These are phyloP conservation scores for Ranitomeya variabilis DNA, from an alignment of 2,113 vertebrate genomes.

Conservation along the genomic window DNA sequence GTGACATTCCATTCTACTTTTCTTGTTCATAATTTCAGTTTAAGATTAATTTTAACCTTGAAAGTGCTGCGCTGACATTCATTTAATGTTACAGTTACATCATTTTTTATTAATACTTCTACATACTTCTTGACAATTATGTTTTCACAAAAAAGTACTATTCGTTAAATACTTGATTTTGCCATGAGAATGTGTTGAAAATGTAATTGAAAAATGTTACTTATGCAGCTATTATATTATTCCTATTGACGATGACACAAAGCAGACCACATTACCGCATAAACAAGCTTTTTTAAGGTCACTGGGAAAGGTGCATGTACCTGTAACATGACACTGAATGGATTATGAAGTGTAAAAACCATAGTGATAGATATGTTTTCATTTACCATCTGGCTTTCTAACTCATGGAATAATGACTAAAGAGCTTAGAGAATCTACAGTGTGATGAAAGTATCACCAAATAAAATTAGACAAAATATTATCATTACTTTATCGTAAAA, in stretches of 20 bases:
- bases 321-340: slow-evolving; percentile 38
- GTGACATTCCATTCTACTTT: too few relatives aligned
- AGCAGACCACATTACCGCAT: slow-evolving; percentile 23
- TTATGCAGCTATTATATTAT: slow-evolving; percentile 19
- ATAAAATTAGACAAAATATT: slow-evolving; percentile 21
- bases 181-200: neutral
- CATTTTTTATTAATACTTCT: neutral
- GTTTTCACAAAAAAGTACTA: neutral
- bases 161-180: neutral
- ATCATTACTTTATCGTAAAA: slow-evolving; percentile 23
- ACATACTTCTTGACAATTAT: neutral
- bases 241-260: slow-evolving; percentile 29
- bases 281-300: slow-evolving; percentile 30
- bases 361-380: slow-evolving; percentile 40
- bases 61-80: neutral
- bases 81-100: neutral
- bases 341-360: slow-evolving; percentile 35
- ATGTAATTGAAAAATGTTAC: slow-evolving; percentile 17
- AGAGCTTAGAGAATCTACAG: slow-evolving; percentile 18
- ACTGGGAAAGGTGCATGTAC: slow-evolving; percentile 38
- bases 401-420: slow-evolving; percentile 8
- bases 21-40: neutral
- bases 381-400: slow-evolving; percentile 46
- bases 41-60: neutral
- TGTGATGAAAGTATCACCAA: slow-evolving; percentile 21